Percentiles rank a stretch among this genome's conserved stretches.
Conservation (phyloP, 2,888 invertebrate genomes). For the Frankliniella fusca region DNA sequence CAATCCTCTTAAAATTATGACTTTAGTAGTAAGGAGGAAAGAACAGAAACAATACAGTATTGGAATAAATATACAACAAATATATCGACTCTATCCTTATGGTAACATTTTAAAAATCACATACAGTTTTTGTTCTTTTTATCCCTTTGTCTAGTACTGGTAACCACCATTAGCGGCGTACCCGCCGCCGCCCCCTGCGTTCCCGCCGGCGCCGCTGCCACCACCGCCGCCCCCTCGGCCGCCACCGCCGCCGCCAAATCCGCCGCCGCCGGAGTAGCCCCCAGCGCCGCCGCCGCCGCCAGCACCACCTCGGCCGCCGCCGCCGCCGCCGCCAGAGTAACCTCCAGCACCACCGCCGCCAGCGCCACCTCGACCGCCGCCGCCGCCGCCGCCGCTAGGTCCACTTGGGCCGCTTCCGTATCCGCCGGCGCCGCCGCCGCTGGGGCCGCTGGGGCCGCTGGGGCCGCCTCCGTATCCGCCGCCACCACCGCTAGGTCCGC, state of each 20-base stretch:
- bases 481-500: slow-evolving; percentile 52
- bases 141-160: neutral
- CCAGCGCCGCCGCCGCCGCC: neutral
- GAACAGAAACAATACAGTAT: neutral
- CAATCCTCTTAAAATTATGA: slow-evolving; percentile 8
- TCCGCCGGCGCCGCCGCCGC: neutral
- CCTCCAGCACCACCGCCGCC: neutral
- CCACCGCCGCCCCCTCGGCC: neutral
- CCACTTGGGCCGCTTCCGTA: neutral
- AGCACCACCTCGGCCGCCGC: neutral
- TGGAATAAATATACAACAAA: slow-evolving; percentile 7
- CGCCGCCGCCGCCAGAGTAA: neutral
- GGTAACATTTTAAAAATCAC: slow-evolving; percentile 3
- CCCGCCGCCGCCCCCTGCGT: neutral
- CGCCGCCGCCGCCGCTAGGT: neutral
- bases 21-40: neutral
- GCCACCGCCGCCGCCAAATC: neutral
- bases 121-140: neutral
- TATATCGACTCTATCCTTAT: neutral
- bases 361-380: neutral
- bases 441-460: neutral
- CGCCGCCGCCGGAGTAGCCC: neutral
- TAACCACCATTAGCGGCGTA: neutral
- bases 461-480: neutral
- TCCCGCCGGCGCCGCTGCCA: neutral